Evolutionary conservation across 1,140 invertebrate species (phyloP).

Genomic region (Tyrophagus putrescentiae): DNA sequence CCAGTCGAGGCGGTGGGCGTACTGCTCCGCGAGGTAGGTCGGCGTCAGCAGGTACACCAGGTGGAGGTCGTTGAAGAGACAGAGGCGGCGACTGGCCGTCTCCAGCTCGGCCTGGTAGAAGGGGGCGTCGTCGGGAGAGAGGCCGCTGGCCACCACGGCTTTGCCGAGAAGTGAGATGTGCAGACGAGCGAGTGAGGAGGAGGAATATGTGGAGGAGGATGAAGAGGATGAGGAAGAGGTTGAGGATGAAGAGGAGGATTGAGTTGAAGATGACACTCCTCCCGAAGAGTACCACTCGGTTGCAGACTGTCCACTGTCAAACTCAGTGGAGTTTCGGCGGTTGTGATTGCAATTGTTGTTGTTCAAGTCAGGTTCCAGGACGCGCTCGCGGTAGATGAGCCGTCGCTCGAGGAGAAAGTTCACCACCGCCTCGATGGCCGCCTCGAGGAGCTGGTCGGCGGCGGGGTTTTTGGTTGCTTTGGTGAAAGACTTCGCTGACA

Average conservation of each 20-base stretch:
- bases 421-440: neutral
- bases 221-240: no score
- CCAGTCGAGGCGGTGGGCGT: constrained; percentile 56
- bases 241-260: no score
- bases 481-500: constrained; percentile 58
- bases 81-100: constrained; percentile 71
- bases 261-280: no score
- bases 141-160: constrained; percentile 77
- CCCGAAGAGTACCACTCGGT: no score
- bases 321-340: neutral
- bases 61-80: constrained; percentile 85
- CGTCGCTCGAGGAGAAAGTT: neutral
- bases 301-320: no score
- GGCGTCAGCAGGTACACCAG: constrained; percentile 69
- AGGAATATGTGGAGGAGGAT: no score
- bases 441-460: neutral
- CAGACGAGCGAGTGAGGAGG: no score
- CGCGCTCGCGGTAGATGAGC: neutral
- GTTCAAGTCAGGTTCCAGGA: neutral
- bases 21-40: constrained; percentile 25
- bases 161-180: constrained; percentile 68
- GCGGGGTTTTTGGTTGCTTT: neutral
- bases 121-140: constrained; percentile 78
- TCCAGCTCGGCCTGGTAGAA: constrained; percentile 75
- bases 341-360: neutral